These are phyloP conservation scores for Muscicapa striata DNA, from an alignment of 2,797 vertebrate genomes.

Conservation along the genomic window DNA sequence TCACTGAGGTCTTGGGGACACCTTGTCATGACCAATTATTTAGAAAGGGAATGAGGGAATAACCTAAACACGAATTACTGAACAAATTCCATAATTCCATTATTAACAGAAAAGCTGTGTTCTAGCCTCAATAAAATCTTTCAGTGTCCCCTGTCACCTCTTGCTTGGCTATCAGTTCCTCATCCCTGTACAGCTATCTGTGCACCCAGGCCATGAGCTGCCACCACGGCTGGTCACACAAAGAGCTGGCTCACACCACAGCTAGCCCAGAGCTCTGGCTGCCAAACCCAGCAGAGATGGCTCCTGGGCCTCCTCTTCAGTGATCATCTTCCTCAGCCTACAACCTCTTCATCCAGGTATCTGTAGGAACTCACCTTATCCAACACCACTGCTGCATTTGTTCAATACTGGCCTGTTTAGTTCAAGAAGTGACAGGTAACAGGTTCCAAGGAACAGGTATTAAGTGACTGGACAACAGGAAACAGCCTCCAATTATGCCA, in stretches of 20 bases:
- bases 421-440: neutral
- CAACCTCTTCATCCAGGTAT: neutral
- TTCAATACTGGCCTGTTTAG: neutral
- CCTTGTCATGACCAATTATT: neutral
- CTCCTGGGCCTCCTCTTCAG: neutral
- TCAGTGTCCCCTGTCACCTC: rapidly evolving
- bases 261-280: neutral
- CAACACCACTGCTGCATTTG: neutral
- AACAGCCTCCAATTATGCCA: neutral
- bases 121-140: neutral
- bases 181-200: rapidly evolving
- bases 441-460: neutral
- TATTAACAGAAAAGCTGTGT: neutral
- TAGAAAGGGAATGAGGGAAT: neutral
- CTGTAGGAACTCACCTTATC: neutral
- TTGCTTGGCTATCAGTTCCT: neutral
- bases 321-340: neutral
- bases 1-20: neutral
- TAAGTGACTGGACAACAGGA: neutral
- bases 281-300: neutral
- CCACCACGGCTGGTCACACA: neutral
- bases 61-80: neutral
- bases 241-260: rapidly evolving
- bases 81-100: neutral
- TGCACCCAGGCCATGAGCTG: neutral